Percentiles rank a stretch among this genome's conserved stretches.
These are phyloP conservation scores for Acipenser ruthenus DNA, from an alignment of 2,797 vertebrate species.

Conservation along the genomic window DNA sequence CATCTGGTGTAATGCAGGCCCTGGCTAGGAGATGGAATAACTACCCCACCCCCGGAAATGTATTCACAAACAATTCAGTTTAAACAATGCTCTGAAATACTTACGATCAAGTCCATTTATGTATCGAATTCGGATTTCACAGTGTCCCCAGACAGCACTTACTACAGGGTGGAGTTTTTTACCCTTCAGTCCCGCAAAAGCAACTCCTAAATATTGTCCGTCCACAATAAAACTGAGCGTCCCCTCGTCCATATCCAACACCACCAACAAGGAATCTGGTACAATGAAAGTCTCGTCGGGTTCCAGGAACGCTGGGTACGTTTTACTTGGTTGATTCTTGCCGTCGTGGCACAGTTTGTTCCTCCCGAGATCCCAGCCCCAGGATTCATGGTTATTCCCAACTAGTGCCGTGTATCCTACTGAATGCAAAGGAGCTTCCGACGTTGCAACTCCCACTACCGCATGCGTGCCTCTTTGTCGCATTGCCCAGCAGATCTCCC, in stretches of 20 bases:
- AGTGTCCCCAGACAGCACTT: slow-evolving; percentile 98
- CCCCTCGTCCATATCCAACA: slow-evolving; percentile 94
- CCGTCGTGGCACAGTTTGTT: slow-evolving; percentile 94
- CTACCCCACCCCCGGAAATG: too few species aligned
- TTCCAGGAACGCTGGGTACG: slow-evolving; percentile 86
- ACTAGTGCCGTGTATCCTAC: slow-evolving; percentile 92
- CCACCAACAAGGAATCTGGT: slow-evolving; percentile 91
- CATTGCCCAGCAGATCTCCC: slow-evolving; percentile 98
- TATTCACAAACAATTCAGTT: background rate
- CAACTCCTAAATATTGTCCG: slow-evolving; percentile 93
- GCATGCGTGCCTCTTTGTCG: slow-evolving; percentile 91
- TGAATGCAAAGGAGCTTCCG: slow-evolving; percentile 83
- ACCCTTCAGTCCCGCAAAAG: slow-evolving; percentile 92
- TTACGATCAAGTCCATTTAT: slow-evolving; percentile 98
- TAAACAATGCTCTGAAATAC: slow-evolving; percentile 45
- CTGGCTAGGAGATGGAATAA: too few species aligned
- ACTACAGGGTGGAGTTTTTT: slow-evolving; percentile 96
- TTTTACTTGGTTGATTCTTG: slow-evolving; percentile 88
- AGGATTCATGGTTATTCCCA: slow-evolving; percentile 88
- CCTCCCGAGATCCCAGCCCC: slow-evolving; percentile 96
- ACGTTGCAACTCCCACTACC: slow-evolving; percentile 86
- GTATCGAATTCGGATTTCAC: slow-evolving; percentile 97
- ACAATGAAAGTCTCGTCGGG: slow-evolving; percentile 92
- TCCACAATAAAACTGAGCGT: slow-evolving; percentile 94
- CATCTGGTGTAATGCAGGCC: too few species aligned